Evolutionary conservation across 2,797 vertebrate species (phyloP).

Genomic region (Onychomys torridus): DNA sequence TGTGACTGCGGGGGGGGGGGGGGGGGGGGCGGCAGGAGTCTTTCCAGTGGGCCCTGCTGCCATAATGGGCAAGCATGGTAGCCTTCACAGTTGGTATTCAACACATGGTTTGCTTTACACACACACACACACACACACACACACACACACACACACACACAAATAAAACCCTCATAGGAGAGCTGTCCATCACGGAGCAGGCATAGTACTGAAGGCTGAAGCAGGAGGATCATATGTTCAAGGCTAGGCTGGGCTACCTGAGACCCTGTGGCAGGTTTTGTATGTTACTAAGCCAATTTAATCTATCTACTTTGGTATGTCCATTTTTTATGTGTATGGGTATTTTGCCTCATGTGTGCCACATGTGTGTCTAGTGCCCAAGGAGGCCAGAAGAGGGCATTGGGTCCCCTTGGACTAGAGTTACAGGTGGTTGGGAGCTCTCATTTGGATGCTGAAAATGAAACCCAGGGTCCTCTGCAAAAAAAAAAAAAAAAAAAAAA

Average conservation of each 20-base stretch:
- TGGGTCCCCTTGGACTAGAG: background rate
- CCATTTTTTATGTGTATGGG: background rate
- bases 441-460: background rate
- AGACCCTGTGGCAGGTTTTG: background rate
- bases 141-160: background rate
- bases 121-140: background rate
- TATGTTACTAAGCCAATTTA: background rate
- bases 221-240: background rate
- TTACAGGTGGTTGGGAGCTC: background rate
- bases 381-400: background rate
- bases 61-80: constrained; percentile 26
- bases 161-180: background rate
- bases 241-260: background rate
- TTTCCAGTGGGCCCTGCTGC: background rate
- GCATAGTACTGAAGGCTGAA: background rate
- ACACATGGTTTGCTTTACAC: background rate
- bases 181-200: background rate
- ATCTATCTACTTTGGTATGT: background rate
- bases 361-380: background rate
- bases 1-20: background rate
- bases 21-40: too few species aligned
- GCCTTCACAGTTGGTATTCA: background rate
- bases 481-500: too few species aligned
- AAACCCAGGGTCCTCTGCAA: background rate
- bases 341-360: background rate